Conservation (phyloP, 2,888 invertebrate genomes). For the Galeruca laticollis region DNA sequence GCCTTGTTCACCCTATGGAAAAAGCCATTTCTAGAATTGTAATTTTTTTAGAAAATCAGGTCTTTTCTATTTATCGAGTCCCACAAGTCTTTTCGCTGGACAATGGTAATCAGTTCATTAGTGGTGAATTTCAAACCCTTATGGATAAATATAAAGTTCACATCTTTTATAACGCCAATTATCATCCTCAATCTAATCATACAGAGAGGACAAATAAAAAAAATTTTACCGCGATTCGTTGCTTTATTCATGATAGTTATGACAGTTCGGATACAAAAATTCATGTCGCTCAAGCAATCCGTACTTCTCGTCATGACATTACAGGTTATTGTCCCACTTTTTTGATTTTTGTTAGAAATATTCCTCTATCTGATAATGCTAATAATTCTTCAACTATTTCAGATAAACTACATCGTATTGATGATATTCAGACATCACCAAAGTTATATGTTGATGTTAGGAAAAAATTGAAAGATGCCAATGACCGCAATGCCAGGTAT, state of each 20-base stretch:
- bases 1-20: neutral
- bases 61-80: constrained; percentile 41
- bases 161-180: constrained; percentile 50
- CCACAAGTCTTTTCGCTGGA: constrained; percentile 35
- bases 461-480: too few relatives aligned
- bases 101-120: constrained; percentile 37
- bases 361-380: constrained; percentile 44
- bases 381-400: too few relatives aligned
- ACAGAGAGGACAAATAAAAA: constrained; percentile 57
- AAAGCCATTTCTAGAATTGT: constrained; percentile 26
- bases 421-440: too few relatives aligned
- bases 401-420: too few relatives aligned
- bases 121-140: constrained; percentile 38
- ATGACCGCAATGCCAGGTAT: too few relatives aligned
- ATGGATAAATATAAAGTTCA: constrained; percentile 42
- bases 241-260: constrained; percentile 40
- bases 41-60: constrained; percentile 42
- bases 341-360: constrained; percentile 40
- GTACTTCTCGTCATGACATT: constrained; percentile 43
- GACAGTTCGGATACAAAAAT: constrained; percentile 36
- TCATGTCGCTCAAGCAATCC: constrained; percentile 42
- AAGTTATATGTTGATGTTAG: too few relatives aligned
- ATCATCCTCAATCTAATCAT: constrained; percentile 59
- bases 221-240: constrained; percentile 51
- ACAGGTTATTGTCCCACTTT: constrained; percentile 40